Percentiles rank a stretch among this genome's conserved stretches.
These are phyloP conservation scores for Drosophila ochracea DNA, from an alignment of 2,888 invertebrate genomes.

Conservation along the genomic window DNA sequence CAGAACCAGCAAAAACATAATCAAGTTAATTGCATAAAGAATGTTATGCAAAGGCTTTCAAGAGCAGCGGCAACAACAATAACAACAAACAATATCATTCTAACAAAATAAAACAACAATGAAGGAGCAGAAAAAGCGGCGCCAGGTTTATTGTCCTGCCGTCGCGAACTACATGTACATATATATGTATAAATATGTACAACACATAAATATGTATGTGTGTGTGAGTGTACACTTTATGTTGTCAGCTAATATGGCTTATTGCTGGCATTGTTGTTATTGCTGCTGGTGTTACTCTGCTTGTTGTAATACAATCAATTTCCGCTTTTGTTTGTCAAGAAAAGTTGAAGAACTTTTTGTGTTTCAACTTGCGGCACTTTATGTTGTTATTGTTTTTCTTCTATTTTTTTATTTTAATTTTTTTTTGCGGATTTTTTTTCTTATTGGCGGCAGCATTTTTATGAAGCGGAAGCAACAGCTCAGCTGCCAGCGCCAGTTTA, in stretches of 20 bases:
- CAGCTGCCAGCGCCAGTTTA: slow-evolving; percentile 58
- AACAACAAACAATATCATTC: slow-evolving; percentile 17
- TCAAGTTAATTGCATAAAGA: slow-evolving; percentile 77
- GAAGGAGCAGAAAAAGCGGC: slow-evolving; percentile 48
- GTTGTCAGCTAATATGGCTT: slow-evolving; percentile 45
- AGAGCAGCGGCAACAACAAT: slow-evolving; percentile 20
- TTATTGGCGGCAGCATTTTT: slow-evolving; percentile 49
- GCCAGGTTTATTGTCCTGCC: slow-evolving; percentile 72
- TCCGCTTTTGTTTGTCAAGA: slow-evolving; percentile 78
- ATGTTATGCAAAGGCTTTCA: slow-evolving; percentile 51
- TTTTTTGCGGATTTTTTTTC: slow-evolving; percentile 13
- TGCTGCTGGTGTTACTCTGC: slow-evolving; percentile 28
- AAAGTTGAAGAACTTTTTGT: slow-evolving; percentile 59
- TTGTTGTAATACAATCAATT: slow-evolving; percentile 76
- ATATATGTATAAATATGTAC: slow-evolving; percentile 11
- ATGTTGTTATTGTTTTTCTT: slow-evolving; percentile 43
- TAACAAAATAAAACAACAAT: slow-evolving; percentile 27
- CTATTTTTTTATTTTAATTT: slow-evolving; percentile 12
- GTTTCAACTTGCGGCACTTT: slow-evolving; percentile 58
- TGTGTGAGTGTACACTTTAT: slow-evolving; percentile 36
- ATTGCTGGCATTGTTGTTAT: slow-evolving; percentile 19
- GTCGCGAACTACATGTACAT: slow-evolving; percentile 30
- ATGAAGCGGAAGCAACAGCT: slow-evolving; percentile 76
- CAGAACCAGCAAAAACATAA: slow-evolving; percentile 72
- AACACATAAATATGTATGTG: slow-evolving; percentile 12